Evolutionary conservation across 1,140 invertebrate genomes (phyloP).

Genomic region (Steinernema khuongi): DNA sequence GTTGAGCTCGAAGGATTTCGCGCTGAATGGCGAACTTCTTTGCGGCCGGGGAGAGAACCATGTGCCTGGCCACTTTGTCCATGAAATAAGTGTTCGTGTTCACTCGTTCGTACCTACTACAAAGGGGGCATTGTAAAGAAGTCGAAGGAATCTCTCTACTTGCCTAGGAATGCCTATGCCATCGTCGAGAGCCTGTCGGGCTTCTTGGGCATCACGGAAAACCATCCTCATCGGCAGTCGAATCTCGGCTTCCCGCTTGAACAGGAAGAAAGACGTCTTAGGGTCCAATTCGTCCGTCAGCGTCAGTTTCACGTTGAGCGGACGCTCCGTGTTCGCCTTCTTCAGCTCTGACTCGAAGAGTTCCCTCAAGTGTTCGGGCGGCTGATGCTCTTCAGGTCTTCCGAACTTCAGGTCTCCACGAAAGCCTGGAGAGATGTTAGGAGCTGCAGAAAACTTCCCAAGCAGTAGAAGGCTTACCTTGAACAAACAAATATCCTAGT

Average conservation of each 20-base stretch:
- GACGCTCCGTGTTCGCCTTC: slow-evolving; percentile 20
- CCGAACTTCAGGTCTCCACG: not conserved
- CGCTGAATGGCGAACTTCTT: slow-evolving; percentile 31
- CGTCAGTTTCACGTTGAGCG: slow-evolving; percentile 15
- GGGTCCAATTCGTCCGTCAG: slow-evolving; percentile 33
- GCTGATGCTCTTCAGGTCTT: slow-evolving; percentile 17
- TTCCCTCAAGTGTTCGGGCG: slow-evolving; percentile 25
- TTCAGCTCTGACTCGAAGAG: slow-evolving; percentile 29
- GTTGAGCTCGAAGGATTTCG: slow-evolving; percentile 27
- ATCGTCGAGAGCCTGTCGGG: slow-evolving; percentile 28
- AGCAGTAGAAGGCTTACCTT: slow-evolving; percentile 21
- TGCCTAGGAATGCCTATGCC: slow-evolving; percentile 31
- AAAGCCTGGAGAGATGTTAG: not conserved
- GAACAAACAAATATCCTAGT: slow-evolving; percentile 27
- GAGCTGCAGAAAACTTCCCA: not conserved
- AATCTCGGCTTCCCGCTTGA: slow-evolving; percentile 26
- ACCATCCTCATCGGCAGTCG: slow-evolving; percentile 31
- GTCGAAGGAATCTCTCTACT: not conserved
- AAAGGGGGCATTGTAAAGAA: not conserved
- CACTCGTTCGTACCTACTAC: slow-evolving; percentile 24
- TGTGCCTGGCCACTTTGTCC: slow-evolving; percentile 23
- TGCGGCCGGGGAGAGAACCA: slow-evolving; percentile 30
- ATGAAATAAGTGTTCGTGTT: slow-evolving; percentile 24
- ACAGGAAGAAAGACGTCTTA: slow-evolving; percentile 26
- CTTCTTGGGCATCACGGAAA: slow-evolving; percentile 29